These are phyloP conservation scores for Burhinus bistriatus DNA, from an alignment of 2,113 vertebrate genomes.

Conservation along the genomic window DNA sequence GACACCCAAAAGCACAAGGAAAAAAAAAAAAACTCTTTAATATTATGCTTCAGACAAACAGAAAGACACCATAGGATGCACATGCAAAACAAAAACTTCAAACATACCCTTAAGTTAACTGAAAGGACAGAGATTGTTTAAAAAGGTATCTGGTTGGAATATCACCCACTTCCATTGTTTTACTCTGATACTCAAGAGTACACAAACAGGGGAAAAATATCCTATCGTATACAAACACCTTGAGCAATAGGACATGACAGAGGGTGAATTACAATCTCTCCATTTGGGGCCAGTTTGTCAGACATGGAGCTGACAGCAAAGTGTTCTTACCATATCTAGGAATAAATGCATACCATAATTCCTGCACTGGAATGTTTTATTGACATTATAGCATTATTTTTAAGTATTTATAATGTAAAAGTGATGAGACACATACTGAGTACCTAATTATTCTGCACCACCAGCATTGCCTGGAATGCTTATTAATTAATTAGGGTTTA, in stretches of 20 bases:
- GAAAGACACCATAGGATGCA: background rate
- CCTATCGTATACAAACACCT: background rate
- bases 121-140: background rate
- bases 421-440: background rate
- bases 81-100: rapidly evolving
- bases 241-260: background rate
- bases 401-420: background rate
- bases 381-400: background rate
- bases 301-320: background rate
- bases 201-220: background rate
- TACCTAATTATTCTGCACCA: background rate
- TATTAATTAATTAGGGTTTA: background rate
- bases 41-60: background rate
- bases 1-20: background rate
- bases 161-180: background rate
- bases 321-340: background rate
- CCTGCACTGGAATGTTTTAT: background rate
- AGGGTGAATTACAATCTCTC: background rate
- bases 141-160: background rate
- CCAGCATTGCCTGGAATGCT: background rate
- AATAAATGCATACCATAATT: background rate
- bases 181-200: background rate
- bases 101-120: background rate
- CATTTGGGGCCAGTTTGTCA: background rate
- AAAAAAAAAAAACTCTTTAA: background rate